Base-by-base conservation (phyloP, 1,140 invertebrate species). In the Drosophila ficusphila region DNA sequence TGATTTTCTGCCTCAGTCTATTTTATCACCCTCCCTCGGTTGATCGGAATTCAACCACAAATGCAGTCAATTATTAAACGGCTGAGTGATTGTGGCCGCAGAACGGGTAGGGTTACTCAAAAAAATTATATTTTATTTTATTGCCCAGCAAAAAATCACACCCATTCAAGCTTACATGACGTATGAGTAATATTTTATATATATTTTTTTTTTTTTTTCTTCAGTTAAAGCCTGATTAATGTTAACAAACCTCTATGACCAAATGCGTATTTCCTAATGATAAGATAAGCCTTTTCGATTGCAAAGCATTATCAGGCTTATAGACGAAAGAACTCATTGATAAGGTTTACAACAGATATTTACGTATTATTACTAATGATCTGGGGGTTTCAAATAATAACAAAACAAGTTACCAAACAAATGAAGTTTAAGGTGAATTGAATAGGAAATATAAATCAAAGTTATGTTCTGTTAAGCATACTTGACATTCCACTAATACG, bases 1-100 rank as follows among this genome's bases (percentile, higher is more conserved):
- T 57, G 34, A 34, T 31, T 76, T 14, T 52, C n/a, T 33, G 14
- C 7, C 19, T 27, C n/a, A 23, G 16, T 33, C 25, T 4, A 11
- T 23, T 38, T 54, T 14, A 70, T 57, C 3, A 5, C 47, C 47
- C 53, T 33, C 9, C 19, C 19, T 9, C 46, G 47, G 31, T 54
- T 33, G 36, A 71, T 58, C 19, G 31, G 34, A 33, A 44, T 31
- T 34, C 21, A 33, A 21, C 46, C 47, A 29, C 64, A 76, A 41
- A 68, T 65, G 62, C 75, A 85, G 57, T 72, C 75, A 69, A 56
- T 82, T 78, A 85, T 82, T 83, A 69, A 75, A 53, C 62, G 70
- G 49, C 52, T 74, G 52, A 78, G 52, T 69, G 79, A 83, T 83
- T 68, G 61, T 29, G n/a, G 39, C 11, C 25, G 27, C 16, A 38